Conservation (phyloP, 1,140 invertebrate genomes). For the Anadara kagoshimensis region DNA sequence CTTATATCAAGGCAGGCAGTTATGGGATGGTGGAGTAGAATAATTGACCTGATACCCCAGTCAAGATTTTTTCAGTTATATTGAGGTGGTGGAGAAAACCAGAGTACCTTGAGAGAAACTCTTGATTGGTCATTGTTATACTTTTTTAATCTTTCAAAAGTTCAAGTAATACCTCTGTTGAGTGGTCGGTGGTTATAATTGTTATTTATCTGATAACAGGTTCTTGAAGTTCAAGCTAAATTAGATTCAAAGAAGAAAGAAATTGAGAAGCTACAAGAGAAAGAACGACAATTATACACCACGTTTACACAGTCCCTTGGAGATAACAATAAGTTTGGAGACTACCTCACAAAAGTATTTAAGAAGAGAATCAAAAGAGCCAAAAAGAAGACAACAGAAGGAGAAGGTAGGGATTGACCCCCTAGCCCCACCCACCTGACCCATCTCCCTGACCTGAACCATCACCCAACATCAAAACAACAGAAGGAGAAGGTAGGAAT, state of each 20-base stretch:
- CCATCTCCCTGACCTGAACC: background rate
- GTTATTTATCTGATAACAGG: conserved; percentile 46
- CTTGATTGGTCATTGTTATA: too few relatives aligned
- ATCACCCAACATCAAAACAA: too few relatives aligned
- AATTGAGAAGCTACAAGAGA: conserved; percentile 77
- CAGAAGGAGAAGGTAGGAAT: too few relatives aligned
- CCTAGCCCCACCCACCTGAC: background rate
- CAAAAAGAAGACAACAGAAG: conserved; percentile 73
- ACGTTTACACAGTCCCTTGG: conserved; percentile 79
- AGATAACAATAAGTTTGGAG: conserved; percentile 82
- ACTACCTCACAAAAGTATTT: conserved; percentile 85
- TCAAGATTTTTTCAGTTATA: too few relatives aligned
- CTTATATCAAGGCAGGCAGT: too few relatives aligned
- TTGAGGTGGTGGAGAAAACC: too few relatives aligned
- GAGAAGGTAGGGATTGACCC: conserved; percentile 53
- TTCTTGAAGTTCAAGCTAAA: conserved; percentile 76
- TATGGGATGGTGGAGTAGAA: too few relatives aligned
- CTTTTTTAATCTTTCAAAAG: too few relatives aligned
- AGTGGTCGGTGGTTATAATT: too few relatives aligned
- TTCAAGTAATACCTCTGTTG: too few relatives aligned
- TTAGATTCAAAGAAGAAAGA: conserved; percentile 78
- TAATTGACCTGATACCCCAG: too few relatives aligned
- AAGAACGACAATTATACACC: conserved; percentile 76
- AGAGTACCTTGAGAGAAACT: too few relatives aligned
- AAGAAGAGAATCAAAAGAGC: conserved; percentile 80